A percentile compares a stretch with the other conserved stretches of the same genome.
Conservation (phyloP, 2,888 invertebrate genomes). For the Platycheirus rosarum region DNA sequence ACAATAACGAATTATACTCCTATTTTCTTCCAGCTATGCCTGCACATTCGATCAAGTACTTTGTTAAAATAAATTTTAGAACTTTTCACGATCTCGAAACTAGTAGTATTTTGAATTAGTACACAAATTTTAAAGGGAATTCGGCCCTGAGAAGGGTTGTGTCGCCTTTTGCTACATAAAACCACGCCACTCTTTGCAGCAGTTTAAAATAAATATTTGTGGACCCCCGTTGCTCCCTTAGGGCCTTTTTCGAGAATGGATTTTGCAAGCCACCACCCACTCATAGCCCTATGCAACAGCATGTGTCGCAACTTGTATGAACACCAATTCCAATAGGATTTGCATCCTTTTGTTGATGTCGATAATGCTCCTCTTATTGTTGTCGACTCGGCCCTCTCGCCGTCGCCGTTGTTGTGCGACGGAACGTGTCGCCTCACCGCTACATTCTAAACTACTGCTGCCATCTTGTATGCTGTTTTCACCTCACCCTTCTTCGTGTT, state of each 20-base stretch:
- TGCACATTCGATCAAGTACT: too few relatives aligned
- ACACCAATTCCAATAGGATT: conserved; percentile 73
- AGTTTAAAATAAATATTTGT: conserved; percentile 72
- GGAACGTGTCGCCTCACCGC: conserved; percentile 18
- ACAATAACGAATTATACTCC: too few relatives aligned
- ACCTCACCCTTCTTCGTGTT: conserved; percentile 42
- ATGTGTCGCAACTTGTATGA: conserved; percentile 71
- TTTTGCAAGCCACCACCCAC: conserved; percentile 23
- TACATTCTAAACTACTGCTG: conserved; percentile 8
- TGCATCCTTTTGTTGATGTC: conserved; percentile 73
- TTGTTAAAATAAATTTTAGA: too few relatives aligned
- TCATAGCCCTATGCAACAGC: conserved; percentile 46
- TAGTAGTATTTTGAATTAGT: too few relatives aligned
- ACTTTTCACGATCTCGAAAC: too few relatives aligned
- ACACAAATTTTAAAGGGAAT: too few relatives aligned
- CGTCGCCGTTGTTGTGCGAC: conserved; percentile 22
- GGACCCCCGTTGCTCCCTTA: conserved; percentile 15
- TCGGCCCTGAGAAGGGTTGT: conserved; percentile 19
- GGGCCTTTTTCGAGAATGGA: conserved; percentile 29
- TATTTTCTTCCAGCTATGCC: too few relatives aligned
- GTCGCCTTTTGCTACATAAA: conserved; percentile 20
- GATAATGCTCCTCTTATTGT: conserved; percentile 54
- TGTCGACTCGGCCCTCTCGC: conserved; percentile 13
- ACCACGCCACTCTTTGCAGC: conserved; percentile 39
- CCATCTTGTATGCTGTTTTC: conserved; percentile 52